Conservation (phyloP, 1,140 invertebrate species). For the Latrodectus geometricus region DNA sequence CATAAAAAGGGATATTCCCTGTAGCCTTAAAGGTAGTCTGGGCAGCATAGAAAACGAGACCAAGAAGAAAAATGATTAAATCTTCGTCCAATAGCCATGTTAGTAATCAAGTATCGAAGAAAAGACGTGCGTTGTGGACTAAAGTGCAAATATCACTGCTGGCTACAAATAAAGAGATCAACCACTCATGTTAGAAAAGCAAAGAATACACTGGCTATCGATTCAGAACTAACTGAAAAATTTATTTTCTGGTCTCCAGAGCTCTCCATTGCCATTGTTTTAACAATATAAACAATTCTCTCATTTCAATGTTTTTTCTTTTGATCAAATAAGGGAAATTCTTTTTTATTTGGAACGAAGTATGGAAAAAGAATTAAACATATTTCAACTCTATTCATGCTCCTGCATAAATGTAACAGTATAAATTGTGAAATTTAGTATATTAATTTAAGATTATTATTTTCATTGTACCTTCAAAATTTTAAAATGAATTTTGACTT, state of each 20-base stretch:
- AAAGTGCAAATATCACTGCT: slow-evolving; percentile 51
- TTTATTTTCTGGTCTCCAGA: slow-evolving; percentile 39
- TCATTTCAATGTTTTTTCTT: not conserved
- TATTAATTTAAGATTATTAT: too few relatives aligned
- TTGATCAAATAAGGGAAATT: too few relatives aligned
- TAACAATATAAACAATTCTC: slow-evolving; percentile 13
- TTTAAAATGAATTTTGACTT: too few relatives aligned
- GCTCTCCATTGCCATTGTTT: slow-evolving; percentile 36
- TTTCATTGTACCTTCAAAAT: too few relatives aligned
- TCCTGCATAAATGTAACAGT: too few relatives aligned
- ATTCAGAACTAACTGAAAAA: slow-evolving; percentile 6
- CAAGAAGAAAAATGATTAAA: slow-evolving; percentile 51
- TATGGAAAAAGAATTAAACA: too few relatives aligned
- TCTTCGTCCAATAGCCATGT: slow-evolving; percentile 36
- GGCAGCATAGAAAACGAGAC: slow-evolving; percentile 44
- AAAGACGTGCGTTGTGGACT: slow-evolving; percentile 44
- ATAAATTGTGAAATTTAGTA: too few relatives aligned
- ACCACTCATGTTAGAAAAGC: slow-evolving; percentile 32
- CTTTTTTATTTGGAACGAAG: too few relatives aligned
- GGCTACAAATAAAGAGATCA: slow-evolving; percentile 55
- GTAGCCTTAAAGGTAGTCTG: slow-evolving; percentile 27
- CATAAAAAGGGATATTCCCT: slow-evolving; percentile 47
- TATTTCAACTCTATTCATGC: too few relatives aligned
- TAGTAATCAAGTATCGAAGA: slow-evolving; percentile 51
- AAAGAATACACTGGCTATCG: slow-evolving; percentile 26